Base-by-base conservation (phyloP, 2,888 invertebrate species). In the Chesias legatella region DNA sequence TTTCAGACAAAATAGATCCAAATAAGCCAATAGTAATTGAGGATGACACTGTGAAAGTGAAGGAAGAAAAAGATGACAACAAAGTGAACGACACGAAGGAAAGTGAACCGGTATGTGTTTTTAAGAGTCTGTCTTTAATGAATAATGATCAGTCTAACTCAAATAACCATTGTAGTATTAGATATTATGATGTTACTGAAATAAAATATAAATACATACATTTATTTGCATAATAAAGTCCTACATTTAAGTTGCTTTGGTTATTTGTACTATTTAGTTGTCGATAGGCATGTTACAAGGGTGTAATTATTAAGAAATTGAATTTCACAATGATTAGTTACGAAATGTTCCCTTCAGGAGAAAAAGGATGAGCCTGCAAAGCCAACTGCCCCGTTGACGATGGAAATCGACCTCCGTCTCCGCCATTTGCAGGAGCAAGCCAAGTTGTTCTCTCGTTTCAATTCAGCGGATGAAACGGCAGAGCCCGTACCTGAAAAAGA, bases 401-500 rank as follows among this genome's bases (percentile, higher is more conserved):
- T 90, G 80, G 88, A 85, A 55, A 89, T 89, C 48, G 88, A 88
- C 49, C 88, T 88, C 1, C 84, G 88, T 53, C 74, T 89, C 39
- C 78, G 74, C 32, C 86, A 89, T 31, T 74, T 89, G 36, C 89
- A 89, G 59, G 89, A 89, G 60, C 89, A 90, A 61, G 89, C 90
- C 1, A 89, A 90, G 60, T 52, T 89, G 56, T 90, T 89, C 60
- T 86, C 89, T 26, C 78, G 79, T 6, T 82, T 73, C 58, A 89
- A 88, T 60, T 67, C 84, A 0, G 69, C 68, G 6, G 79, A 79
- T 8, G 85, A 84, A 39, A 63, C 70, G 5, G 41, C 42, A 3
- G 76, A 79, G 35, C 62, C 67, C 1, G 72, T 68, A 37, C 55
- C 63, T 0, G 82, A 81, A 43, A 86, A 84, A 48, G 80, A 86